Evolutionary conservation across 2,113 vertebrate species (phyloP).

Genomic region (Sigmodon hispidus): DNA sequence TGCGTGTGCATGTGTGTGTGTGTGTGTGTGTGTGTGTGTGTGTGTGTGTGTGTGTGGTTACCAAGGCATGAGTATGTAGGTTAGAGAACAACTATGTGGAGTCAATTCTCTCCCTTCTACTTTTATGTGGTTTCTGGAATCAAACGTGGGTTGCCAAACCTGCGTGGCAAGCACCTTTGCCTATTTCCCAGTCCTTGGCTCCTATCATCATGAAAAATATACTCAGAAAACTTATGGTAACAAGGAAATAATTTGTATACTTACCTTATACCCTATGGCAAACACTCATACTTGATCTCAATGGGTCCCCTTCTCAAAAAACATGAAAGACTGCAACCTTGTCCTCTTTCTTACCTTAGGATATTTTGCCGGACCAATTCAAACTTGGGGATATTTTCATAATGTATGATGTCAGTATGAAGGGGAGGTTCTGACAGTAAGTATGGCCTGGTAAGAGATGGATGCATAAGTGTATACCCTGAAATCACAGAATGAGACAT

Average conservation of each 20-base stretch:
- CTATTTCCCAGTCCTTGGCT: neutral
- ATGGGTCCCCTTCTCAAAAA: neutral
- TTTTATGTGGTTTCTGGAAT: neutral
- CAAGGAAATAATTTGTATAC: neutral
- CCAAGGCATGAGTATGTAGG: too few relatives aligned
- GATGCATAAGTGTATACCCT: constrained; percentile 99
- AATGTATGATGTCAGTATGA: constrained; percentile 98
- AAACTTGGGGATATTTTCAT: constrained; percentile 98
- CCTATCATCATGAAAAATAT: neutral
- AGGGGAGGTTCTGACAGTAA: constrained; percentile 95
- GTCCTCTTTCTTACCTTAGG: constrained; percentile 88
- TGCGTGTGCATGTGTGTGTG: neutral
- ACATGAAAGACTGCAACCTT: neutral
- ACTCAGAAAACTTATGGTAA: neutral
- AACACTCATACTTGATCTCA: neutral
- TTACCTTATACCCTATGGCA: neutral
- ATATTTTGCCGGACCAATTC: constrained; percentile 95
- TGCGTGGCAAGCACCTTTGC: neutral
- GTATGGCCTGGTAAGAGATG: constrained; percentile 96
- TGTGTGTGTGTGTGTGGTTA: neutral
- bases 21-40: neutral
- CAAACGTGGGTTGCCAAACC: neutral
- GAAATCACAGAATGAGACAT: constrained; percentile 66
- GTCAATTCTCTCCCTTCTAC: neutral
- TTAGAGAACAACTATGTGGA: neutral